These are phyloP conservation scores for Rhinoptilus africanus DNA, from an alignment of 2,113 vertebrate genomes.

Conservation along the genomic window DNA sequence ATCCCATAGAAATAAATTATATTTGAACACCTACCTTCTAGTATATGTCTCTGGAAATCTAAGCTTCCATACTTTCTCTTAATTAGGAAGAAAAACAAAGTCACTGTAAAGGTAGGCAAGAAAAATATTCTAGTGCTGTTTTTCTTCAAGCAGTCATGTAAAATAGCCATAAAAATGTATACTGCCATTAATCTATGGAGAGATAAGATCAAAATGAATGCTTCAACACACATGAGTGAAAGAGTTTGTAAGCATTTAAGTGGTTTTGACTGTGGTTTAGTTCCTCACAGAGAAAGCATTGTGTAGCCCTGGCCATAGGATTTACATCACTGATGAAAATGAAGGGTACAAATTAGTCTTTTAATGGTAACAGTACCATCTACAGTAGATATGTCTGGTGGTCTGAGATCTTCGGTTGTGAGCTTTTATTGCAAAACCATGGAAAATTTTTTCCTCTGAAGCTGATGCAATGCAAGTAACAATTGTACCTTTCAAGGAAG, in stretches of 20 bases:
- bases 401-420: background rate
- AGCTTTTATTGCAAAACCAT: background rate
- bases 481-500: background rate
- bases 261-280: background rate
- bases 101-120: background rate
- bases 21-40: background rate
- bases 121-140: background rate
- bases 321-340: background rate
- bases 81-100: background rate
- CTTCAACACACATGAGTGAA: background rate
- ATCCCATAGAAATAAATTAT: background rate
- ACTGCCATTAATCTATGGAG: background rate
- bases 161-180: background rate
- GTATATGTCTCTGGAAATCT: background rate
- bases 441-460: background rate
- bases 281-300: background rate
- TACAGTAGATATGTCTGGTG: background rate
- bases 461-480: background rate
- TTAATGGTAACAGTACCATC: background rate
- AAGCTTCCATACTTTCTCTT: background rate
- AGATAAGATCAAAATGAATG: background rate
- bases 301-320: background rate
- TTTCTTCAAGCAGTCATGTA: background rate
- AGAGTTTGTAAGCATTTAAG: background rate
- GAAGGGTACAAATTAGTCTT: background rate